Evolutionary conservation across 2,797 vertebrate species (phyloP), one percentile per base, ranked within the genome.

Genomic region (Gymnocypris eckloni): DNA sequence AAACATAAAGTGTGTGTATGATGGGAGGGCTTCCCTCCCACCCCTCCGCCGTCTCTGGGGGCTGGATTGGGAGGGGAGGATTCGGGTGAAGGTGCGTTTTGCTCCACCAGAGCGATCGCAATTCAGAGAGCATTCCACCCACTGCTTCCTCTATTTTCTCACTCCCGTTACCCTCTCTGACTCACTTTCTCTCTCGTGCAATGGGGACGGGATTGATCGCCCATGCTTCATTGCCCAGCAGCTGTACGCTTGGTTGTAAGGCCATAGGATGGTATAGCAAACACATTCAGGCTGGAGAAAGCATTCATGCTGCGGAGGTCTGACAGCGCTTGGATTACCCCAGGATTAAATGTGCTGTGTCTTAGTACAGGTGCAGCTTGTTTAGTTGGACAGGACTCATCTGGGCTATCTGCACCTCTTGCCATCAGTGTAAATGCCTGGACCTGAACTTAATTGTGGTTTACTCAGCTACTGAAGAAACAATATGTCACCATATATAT

Each of bases 291-390:
- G 45, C 70, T n/a, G 76, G 4, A 52, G 22, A 43, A 33, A 73
- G 22, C 3, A 11, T 39, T 39, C 6, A 6, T 33, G 39, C 84
- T 64, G 39, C 39, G 25, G 41, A 50, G 70, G 43, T 75, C 41
- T 83, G 81, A 45, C 79, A 87, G 86, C 87, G 82, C 88, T 41
- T 91, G 91, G 90, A 90, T 86, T 90, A 89, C 87, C 89, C 45
- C 20, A 91, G 89, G 91, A 90, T 90, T 84, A 76, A 10, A 25
- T 89, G 86, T 89, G 80, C 89, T 89, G 92, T 88, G 10, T 86
- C 72, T 79, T n/a, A 81, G 77, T 11, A 25, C 52, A 73, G 54
- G 48, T 81, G 28, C 56, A 54, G 25, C 59, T 61, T 50, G 18
- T 80, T 61, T 41, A 25, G 45, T 54, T 79, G 16, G 50, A 54